These are phyloP conservation scores for Plotosus lineatus DNA, from an alignment of 2,113 vertebrate species.

Conservation along the genomic window DNA sequence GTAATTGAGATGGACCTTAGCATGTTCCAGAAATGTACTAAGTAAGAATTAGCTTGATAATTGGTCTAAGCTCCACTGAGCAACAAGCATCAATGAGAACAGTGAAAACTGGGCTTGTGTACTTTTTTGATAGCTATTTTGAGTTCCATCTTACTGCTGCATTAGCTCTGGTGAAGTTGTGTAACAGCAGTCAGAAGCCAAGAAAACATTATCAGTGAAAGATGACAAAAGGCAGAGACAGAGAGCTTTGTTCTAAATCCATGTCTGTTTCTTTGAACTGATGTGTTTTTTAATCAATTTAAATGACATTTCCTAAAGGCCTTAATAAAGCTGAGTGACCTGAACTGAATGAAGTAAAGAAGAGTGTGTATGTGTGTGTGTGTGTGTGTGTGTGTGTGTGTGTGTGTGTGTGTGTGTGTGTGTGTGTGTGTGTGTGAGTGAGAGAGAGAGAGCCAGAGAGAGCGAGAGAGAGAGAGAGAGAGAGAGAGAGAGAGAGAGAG, in stretches of 20 bases:
- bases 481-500: neutral
- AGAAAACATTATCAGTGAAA: neutral
- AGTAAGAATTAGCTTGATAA: neutral
- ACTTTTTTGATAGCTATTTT: neutral
- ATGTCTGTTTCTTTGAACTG: neutral
- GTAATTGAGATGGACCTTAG: too few species aligned
- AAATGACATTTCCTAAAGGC: neutral
- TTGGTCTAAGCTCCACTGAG: neutral
- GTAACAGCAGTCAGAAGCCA: neutral
- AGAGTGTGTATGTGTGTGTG: too few species aligned
- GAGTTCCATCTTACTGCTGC: neutral
- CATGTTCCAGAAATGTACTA: too few species aligned
- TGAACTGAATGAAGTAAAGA: neutral
- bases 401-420: too few species aligned
- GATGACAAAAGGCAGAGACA: neutral
- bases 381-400: too few species aligned
- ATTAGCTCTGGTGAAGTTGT: neutral
- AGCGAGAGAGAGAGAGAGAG: neutral
- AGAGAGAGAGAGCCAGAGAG: too few species aligned
- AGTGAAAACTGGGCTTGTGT: neutral
- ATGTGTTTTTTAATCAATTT: neutral
- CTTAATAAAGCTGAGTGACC: neutral
- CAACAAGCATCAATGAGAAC: neutral
- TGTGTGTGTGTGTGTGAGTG: too few species aligned
- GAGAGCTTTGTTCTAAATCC: neutral